Percentiles rank a stretch among this genome's conserved stretches.
These are phyloP conservation scores for Eugnorisma glareosa DNA, from an alignment of 2,888 invertebrate species.

Conservation along the genomic window DNA sequence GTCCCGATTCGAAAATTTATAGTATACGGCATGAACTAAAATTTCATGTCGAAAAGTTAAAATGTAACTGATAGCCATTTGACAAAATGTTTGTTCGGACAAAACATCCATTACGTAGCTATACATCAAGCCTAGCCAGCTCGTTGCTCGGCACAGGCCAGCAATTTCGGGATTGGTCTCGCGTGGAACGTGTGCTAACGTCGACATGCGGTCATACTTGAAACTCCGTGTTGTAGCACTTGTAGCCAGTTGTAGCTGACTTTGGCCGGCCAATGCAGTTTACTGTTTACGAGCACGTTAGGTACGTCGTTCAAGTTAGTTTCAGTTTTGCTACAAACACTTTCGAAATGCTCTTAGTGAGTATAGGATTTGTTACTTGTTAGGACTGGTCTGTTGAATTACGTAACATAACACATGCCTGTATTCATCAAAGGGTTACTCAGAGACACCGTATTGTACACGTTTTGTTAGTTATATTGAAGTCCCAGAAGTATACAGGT, in stretches of 20 bases:
- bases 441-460: background rate
- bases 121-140: slow-evolving; percentile 21
- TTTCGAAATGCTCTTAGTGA: slow-evolving; percentile 21
- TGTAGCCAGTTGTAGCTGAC: slow-evolving; percentile 43
- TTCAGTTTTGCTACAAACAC: slow-evolving; percentile 40
- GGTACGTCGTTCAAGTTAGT: slow-evolving; percentile 42
- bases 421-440: background rate
- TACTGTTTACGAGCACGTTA: slow-evolving; percentile 38
- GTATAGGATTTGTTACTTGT: background rate
- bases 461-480: background rate
- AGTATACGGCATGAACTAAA: slow-evolving; percentile 2
- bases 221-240: slow-evolving; percentile 39
- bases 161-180: slow-evolving; percentile 37
- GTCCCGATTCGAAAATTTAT: slow-evolving; percentile 16
- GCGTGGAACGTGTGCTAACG: slow-evolving; percentile 37
- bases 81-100: slow-evolving; percentile 43
- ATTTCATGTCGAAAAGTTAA: slow-evolving; percentile 34
- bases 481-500: too few relatives aligned
- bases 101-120: slow-evolving; percentile 45
- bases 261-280: slow-evolving; percentile 45
- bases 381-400: background rate
- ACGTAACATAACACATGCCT: background rate
- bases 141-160: slow-evolving; percentile 12
- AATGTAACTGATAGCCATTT: slow-evolving; percentile 46
- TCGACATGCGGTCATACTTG: slow-evolving; percentile 33